phyloP scores from a whole-genome alignment of 1,140 invertebrate genomes.

The Octopus sinensis region DNA sequence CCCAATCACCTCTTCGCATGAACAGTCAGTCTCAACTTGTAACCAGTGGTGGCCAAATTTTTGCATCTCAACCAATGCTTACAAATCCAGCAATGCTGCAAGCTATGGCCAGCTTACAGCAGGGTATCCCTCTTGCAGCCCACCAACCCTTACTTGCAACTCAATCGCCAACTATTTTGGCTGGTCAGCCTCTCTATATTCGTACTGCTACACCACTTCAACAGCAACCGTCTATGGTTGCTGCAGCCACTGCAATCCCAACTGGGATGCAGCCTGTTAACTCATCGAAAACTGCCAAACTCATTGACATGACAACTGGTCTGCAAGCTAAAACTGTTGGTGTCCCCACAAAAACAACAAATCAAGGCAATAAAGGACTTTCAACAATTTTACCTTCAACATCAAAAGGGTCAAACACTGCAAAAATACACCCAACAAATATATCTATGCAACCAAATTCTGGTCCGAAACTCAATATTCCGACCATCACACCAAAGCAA shows the following conservation, averaged over 20 bases:
- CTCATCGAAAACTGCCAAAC: conserved; percentile 25
- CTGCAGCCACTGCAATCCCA: conserved; percentile 19
- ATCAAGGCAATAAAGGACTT: conserved; percentile 3
- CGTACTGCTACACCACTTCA: conserved; percentile 38
- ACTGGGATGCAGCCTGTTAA: conserved; percentile 31
- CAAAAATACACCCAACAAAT: conserved; percentile 39
- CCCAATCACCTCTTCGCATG: conserved; percentile 37
- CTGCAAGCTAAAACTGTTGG: conserved; percentile 61
- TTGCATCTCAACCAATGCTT: conserved; percentile 47
- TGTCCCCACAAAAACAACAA: conserved; percentile 35
- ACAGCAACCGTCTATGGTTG: conserved; percentile 32
- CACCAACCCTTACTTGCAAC: conserved; percentile 38
- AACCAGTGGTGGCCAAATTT: conserved; percentile 47
- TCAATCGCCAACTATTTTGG: conserved; percentile 44
- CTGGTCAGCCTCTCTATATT: conserved; percentile 47
- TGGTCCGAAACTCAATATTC: conserved; percentile 27
- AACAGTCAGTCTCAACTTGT: conserved; percentile 45
- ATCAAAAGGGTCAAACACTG: conserved; percentile 29
- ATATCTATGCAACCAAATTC: conserved; percentile 13
- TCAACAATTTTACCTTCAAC: conserved; percentile 35
- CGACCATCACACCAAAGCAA: conserved; percentile 28
- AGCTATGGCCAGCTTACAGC: conserved; percentile 46
- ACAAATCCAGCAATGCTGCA: conserved; percentile 51
- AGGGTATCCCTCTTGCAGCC: conserved; percentile 39
- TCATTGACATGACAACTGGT: conserved; percentile 52